Percentiles rank a stretch among this genome's conserved stretches.
phyloP scores from a whole-genome alignment of 1,140 invertebrate genomes.

The Hyphantria cunea region DNA sequence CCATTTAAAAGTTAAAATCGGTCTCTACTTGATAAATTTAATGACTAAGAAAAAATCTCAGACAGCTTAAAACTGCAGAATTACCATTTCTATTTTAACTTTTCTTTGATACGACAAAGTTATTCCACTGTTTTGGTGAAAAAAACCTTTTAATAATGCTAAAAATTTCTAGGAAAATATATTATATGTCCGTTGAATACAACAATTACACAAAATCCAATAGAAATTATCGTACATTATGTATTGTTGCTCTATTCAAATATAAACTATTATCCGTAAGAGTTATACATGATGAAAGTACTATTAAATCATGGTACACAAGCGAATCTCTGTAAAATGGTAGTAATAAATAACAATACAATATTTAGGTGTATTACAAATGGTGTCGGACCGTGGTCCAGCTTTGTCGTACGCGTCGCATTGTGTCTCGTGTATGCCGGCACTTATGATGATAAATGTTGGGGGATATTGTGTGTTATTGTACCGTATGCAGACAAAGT shows the following conservation, averaged over 20 bases:
- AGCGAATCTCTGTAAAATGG: slow-evolving; percentile 28
- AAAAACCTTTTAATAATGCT: no score
- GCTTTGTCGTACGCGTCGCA: slow-evolving; percentile 27
- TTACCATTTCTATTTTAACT: no score
- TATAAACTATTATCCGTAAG: slow-evolving; percentile 25
- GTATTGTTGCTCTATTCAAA: slow-evolving; percentile 16
- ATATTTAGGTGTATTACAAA: slow-evolving; percentile 32
- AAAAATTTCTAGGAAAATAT: no score
- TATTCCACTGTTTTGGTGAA: no score
- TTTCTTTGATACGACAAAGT: no score
- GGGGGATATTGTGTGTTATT: slow-evolving; percentile 39
- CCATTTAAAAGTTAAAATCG: no score
- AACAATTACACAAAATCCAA: neutral
- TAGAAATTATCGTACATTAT: slow-evolving; percentile 21
- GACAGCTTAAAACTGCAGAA: no score
- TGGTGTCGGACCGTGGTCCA: slow-evolving; percentile 18
- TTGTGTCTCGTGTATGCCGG: slow-evolving; percentile 38
- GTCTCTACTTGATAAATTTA: no score
- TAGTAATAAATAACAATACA: slow-evolving; percentile 32
- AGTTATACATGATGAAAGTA: slow-evolving; percentile 28
- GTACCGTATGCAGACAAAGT: slow-evolving; percentile 50
- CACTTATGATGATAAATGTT: slow-evolving; percentile 74
- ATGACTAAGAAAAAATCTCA: no score
- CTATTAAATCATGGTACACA: slow-evolving; percentile 29
- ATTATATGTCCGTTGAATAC: no score